Base-by-base conservation (phyloP, 2,888 invertebrate genomes). In the Caenorhabditis angaria region DNA sequence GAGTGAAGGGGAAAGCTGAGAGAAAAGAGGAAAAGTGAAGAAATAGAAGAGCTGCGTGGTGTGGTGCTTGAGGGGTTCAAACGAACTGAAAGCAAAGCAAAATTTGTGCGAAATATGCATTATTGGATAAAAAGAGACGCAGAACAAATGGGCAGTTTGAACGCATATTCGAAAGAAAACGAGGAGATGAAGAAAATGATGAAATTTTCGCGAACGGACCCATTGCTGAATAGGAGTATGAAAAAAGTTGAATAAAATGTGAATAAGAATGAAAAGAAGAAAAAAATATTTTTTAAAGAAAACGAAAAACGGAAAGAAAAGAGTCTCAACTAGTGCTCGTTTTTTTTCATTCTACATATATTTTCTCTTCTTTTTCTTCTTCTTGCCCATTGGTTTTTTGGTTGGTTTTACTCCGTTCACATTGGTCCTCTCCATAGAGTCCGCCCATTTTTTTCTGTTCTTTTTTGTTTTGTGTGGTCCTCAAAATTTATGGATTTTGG, bases 221-320 rank as follows among this genome's bases (percentile, higher is more conserved):
- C 18, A n/a, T n/a, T n/a, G n/a, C n/a, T n/a, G n/a, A n/a, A n/a
- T n/a, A n/a, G n/a, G n/a, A n/a, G n/a, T n/a, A n/a, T n/a, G n/a
- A n/a, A n/a, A n/a, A n/a, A n/a, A n/a, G n/a, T n/a, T n/a, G n/a
- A n/a, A n/a, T n/a, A n/a, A n/a, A n/a, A n/a, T n/a, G n/a, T n/a
- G n/a, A n/a, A n/a, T n/a, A n/a, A n/a, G n/a, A n/a, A n/a, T n/a
- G n/a, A n/a, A n/a, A n/a, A n/a, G n/a, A n/a, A n/a, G n/a, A 41
- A 12, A 41, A 41, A 18, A 41, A 41, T 18, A 41, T 41, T 41
- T 41, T 41, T 41, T 32, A 10, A 14, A 41, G 41, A 41, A 41
- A 41, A 41, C 41, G 41, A 14, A 41, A 41, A 41, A 41, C 41
- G 41, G 41, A 41, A 41, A 41, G 41, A 41, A 41, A 41, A 41